phyloP scores from a whole-genome alignment of 2,888 invertebrate species.

The Drosophila sordidapex region DNA sequence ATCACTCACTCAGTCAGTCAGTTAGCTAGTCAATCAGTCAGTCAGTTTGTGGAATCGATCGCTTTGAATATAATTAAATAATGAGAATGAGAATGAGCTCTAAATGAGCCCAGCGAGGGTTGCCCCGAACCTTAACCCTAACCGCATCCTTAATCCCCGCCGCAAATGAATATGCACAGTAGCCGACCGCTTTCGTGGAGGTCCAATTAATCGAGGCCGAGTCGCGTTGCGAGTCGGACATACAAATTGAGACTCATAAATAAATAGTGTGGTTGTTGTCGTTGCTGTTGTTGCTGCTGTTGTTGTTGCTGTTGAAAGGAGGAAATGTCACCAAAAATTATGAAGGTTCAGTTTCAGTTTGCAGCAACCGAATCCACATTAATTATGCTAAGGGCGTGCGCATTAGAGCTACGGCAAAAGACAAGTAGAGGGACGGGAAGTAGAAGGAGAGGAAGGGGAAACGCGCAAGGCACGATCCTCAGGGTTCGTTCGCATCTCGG shows the following conservation, averaged over 20 bases:
- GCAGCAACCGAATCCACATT: conserved; percentile 40
- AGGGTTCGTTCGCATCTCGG: conserved; percentile 30
- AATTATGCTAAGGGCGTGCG: conserved; percentile 75
- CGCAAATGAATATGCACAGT: conserved; percentile 75
- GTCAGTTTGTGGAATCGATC: conserved; percentile 9
- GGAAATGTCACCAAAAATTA: conserved; percentile 80
- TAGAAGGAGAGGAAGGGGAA: neutral
- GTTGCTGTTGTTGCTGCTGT: neutral
- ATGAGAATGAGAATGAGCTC: conserved; percentile 62
- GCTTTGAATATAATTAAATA: conserved; percentile 57
- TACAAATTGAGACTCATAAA: conserved; percentile 79
- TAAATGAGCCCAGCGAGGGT: conserved; percentile 40
- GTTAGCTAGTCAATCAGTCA: neutral
- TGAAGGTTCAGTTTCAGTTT: conserved; percentile 66
- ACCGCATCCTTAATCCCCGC: conserved; percentile 27
- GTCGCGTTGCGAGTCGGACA: conserved; percentile 66
- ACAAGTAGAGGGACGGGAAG: neutral
- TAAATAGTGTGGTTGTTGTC: conserved; percentile 10
- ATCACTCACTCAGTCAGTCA: conserved; percentile 18
- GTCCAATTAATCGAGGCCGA: conserved; percentile 78
- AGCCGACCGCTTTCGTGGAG: conserved; percentile 71
- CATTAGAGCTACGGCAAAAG: conserved; percentile 51
- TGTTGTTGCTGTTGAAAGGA: conserved; percentile 39
- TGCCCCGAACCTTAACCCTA: neutral
- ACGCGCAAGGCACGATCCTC: conserved; percentile 41